Evolutionary conservation across 2,888 invertebrate species (phyloP).

Genomic region (Cacoxenus indagator): DNA sequence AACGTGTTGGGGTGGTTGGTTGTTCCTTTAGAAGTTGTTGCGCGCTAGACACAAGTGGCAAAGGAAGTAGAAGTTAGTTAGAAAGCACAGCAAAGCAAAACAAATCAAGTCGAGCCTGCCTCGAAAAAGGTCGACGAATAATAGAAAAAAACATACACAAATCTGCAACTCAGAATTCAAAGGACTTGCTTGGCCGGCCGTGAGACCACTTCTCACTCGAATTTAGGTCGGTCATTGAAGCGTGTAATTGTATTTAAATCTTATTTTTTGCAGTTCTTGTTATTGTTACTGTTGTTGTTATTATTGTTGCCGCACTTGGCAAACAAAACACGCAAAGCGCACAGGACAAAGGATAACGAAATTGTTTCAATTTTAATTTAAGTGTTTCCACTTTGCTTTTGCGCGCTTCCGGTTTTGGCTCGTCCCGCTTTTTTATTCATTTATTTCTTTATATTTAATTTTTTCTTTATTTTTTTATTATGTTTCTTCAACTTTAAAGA

Average conservation of each 20-base stretch:
- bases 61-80: not conserved
- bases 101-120: not conserved
- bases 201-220: not conserved
- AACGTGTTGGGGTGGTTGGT: not conserved
- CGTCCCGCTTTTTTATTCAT: not conserved
- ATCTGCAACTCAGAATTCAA: conserved; percentile 6
- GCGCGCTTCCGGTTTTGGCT: not conserved
- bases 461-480: too few relatives aligned
- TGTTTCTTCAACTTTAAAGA: too few relatives aligned
- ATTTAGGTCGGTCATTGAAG: conserved; percentile 10
- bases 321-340: not conserved
- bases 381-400: not conserved
- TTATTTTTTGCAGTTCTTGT: conserved; percentile 18
- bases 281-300: conserved; percentile 23
- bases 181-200: not conserved
- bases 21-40: conserved; percentile 1
- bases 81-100: not conserved
- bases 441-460: not conserved
- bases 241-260: conserved; percentile 25
- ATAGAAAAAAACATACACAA: not conserved
- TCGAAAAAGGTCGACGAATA: too few relatives aligned
- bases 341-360: conserved; percentile 1
- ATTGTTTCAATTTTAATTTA: conserved; percentile 6
- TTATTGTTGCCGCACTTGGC: conserved; percentile 1
- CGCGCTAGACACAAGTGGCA: not conserved